phyloP scores from a whole-genome alignment of 2,888 invertebrate species.

The Aleiodes alternator region DNA sequence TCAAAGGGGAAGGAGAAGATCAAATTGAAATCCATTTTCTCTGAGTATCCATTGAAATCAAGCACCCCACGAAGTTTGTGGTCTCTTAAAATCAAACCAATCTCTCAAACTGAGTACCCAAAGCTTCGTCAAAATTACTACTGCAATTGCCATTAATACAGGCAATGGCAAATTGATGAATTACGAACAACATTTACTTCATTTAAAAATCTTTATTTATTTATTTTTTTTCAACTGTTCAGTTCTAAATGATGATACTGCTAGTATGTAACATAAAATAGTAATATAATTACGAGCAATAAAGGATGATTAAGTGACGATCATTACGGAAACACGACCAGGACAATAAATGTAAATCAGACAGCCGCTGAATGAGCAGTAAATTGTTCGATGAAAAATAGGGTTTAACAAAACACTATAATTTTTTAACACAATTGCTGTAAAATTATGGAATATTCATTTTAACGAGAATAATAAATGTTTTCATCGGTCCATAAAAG shows the following conservation, averaged over 20 bases:
- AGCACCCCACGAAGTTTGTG: conserved; percentile 11
- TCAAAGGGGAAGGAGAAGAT: neutral
- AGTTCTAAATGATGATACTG: no score
- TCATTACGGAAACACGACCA: conserved; percentile 68
- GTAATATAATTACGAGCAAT: conserved; percentile 73
- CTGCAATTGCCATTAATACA: no score
- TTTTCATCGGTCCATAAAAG: neutral
- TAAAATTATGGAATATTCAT: neutral
- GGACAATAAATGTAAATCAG: conserved; percentile 75
- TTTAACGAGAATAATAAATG: neutral
- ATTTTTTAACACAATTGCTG: conserved; percentile 45
- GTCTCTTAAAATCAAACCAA: conserved; percentile 2
- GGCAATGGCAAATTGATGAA: no score
- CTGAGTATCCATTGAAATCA: conserved; percentile 24
- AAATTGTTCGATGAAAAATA: conserved; percentile 71
- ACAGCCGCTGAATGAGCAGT: conserved; percentile 70
- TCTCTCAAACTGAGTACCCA: no score
- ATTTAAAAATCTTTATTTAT: no score
- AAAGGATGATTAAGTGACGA: conserved; percentile 71
- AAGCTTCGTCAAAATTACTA: no score
- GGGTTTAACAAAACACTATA: conserved; percentile 62
- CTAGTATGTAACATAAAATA: conserved; percentile 57
- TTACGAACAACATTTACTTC: no score
- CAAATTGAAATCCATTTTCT: conserved; percentile 19
- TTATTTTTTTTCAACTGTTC: no score